Percentiles rank a stretch among this genome's conserved stretches.
phyloP scores from a whole-genome alignment of 2,113 vertebrate genomes.

The Chionodraco myersi region DNA sequence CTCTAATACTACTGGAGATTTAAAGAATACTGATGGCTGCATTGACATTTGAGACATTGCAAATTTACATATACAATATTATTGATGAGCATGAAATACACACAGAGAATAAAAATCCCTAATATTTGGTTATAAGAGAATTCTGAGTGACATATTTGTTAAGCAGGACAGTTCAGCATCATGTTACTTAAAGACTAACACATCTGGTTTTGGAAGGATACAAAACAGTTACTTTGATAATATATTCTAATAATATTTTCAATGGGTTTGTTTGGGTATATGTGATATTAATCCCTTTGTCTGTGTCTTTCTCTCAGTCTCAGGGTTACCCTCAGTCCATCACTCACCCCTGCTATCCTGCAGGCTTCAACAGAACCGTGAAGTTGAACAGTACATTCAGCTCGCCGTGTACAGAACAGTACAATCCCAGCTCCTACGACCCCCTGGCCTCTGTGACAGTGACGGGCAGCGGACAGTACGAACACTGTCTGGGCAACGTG shows the following conservation, averaged over 20 bases:
- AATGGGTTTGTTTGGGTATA: not conserved
- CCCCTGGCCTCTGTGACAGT: conserved; percentile 52
- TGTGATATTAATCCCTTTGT: not conserved
- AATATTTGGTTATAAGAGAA: too few species aligned
- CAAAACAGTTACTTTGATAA: too few species aligned
- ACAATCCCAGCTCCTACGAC: conserved; percentile 65
- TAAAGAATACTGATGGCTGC: not conserved
- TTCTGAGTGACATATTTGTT: too few species aligned
- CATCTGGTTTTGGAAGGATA: too few species aligned
- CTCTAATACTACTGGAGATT: not conserved
- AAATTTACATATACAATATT: not conserved
- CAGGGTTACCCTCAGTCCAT: conserved; percentile 59
- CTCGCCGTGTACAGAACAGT: conserved; percentile 76
- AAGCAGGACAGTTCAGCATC: too few species aligned
- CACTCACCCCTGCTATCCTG: conserved; percentile 81
- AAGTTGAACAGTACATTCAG: conserved; percentile 68
- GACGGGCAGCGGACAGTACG: conserved; percentile 76
- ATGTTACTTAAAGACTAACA: too few species aligned
- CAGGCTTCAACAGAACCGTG: conserved; percentile 44
- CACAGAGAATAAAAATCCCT: too few species aligned
- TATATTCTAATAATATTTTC: not conserved
- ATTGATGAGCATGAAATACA: too few species aligned
- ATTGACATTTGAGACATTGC: not conserved
- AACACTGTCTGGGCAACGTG: conserved; percentile 77
- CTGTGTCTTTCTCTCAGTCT: conserved; percentile 62